A percentile compares a stretch with the other conserved stretches of the same genome.
Conservation (phyloP, 2,888 invertebrate species). For the Orthosia gracilis region DNA sequence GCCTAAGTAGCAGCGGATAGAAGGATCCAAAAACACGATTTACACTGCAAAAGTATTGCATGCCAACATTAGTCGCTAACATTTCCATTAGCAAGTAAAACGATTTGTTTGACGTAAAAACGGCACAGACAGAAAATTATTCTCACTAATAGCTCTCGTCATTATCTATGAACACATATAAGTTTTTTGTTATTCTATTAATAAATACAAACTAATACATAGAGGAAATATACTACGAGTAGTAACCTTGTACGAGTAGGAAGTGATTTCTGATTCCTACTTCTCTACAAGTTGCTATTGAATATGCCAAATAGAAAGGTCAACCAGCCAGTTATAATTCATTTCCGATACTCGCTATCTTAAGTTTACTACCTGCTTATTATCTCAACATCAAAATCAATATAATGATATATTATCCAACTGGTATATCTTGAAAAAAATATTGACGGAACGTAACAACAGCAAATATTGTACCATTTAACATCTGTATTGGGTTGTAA, state of each 20-base stretch:
- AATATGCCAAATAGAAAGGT: conserved; percentile 78
- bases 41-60: background rate
- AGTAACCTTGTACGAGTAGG: conserved; percentile 75
- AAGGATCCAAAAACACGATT: background rate
- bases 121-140: conserved; percentile 23
- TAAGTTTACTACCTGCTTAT: conserved; percentile 53
- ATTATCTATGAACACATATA: conserved; percentile 34
- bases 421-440: conserved; percentile 25
- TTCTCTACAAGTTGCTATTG: conserved; percentile 71
- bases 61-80: background rate
- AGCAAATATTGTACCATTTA: conserved; percentile 44
- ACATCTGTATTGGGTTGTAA: conserved; percentile 4
- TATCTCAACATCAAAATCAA: conserved; percentile 59
- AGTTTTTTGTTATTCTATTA: conserved; percentile 51
- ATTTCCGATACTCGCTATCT: conserved; percentile 74
- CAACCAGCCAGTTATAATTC: conserved; percentile 69
- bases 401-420: conserved; percentile 45
- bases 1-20: too few relatives aligned
- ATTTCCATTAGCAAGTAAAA: conserved; percentile 27
- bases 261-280: conserved; percentile 74
- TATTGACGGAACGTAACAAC: conserved; percentile 28
- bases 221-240: conserved; percentile 75
- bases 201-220: conserved; percentile 73
- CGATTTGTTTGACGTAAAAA: conserved; percentile 15
- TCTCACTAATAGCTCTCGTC: conserved; percentile 32